Evolutionary conservation across 2,113 vertebrate genomes (phyloP).

Genomic region (Myotis davidii): DNA sequence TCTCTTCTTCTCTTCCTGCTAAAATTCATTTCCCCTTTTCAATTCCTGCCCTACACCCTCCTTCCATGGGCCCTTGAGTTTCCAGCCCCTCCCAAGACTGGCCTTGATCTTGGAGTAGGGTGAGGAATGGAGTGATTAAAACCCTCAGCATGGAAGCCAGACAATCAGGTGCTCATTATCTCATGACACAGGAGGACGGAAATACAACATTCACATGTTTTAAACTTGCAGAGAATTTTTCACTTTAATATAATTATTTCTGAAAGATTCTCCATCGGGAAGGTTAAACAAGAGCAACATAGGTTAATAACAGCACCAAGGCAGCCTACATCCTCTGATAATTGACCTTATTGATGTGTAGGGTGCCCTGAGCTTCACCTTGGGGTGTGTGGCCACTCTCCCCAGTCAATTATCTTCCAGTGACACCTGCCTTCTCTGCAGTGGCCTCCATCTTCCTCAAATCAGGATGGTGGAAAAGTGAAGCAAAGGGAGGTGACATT

Average conservation of each 20-base stretch:
- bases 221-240: conserved; percentile 82
- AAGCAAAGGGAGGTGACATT: neutral
- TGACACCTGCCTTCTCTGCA: conserved; percentile 49
- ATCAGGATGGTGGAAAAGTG: too few species aligned
- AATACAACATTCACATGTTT: conserved; percentile 83
- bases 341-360: conserved; percentile 87
- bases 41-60: neutral
- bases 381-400: conserved; percentile 77
- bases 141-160: conserved; percentile 69
- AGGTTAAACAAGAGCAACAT: conserved; percentile 87
- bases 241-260: conserved; percentile 88
- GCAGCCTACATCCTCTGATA: conserved; percentile 81
- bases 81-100: neutral
- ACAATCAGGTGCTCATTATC: conserved; percentile 85
- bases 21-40: neutral
- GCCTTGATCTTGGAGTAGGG: neutral
- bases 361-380: conserved; percentile 83
- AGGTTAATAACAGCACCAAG: conserved; percentile 84
- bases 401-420: conserved; percentile 81
- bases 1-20: neutral
- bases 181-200: conserved; percentile 76
- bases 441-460: neutral
- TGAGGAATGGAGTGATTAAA: conserved; percentile 78
- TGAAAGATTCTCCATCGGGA: conserved; percentile 87
- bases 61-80: neutral